Base-by-base conservation (phyloP, 2,113 vertebrate genomes). In the Panurus biarmicus region DNA sequence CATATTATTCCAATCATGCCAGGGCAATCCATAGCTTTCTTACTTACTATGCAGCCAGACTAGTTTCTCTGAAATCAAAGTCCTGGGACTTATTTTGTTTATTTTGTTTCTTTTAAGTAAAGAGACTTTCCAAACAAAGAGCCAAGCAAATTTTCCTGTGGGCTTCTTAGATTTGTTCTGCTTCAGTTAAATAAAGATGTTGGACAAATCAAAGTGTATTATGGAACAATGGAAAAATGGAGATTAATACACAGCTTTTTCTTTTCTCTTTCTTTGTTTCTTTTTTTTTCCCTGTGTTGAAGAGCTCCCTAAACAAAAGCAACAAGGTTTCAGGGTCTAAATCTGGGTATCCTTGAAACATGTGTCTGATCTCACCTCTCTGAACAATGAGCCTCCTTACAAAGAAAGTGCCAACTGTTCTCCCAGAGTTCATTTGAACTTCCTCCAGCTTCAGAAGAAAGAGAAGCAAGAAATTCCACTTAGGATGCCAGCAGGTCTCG, bases 401-500 rank as follows among this genome's bases (percentile, higher is more conserved):
- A 95, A 95, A 93, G 83, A 95, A 84, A 88, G 87, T 96, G 88
- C 73, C 91, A 96, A 87, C 93, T 95, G 40, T 80, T 90, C 91
- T 60, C 77, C 84, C 75, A 92, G 82, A 48, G 77, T 96, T 93
- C 90, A 96, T 92, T 94, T 96, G 96, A 97, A 97, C 87, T 93
- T 97, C 86, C 94, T 96, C 90, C 93, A 96, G 78, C 78, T 91
- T 76, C 28, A 96, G 96, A 96, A 97, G 95, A 96, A 96, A 91
- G 60, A 87, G 83, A 97, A 96, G 82, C 84, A 93, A 96, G 93
- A 97, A 97, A 97, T 97, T 96, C 94, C 88, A 91, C 89, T 97
- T 96, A 87, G 95, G 95, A 96, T 97, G 97, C 96, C 96, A 94
- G 85, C 18, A 36, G 81, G 95, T 94, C 95, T 97, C 23, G 6